A percentile compares a stretch with the other conserved stretches of the same genome.
Evolutionary conservation across 1,140 invertebrate species (phyloP).

Genomic region (Halesus radiatus): DNA sequence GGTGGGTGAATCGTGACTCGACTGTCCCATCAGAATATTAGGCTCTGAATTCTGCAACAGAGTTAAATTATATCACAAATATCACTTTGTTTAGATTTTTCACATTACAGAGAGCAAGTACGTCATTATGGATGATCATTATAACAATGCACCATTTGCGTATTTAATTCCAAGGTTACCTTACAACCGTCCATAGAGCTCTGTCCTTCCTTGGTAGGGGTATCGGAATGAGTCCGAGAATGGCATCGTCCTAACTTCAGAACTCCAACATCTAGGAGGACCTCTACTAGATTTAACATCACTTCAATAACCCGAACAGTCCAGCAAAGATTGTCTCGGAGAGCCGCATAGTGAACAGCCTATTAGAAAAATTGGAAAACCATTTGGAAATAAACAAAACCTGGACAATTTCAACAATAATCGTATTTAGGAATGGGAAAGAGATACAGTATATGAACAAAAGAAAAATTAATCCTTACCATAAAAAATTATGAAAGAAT

Average conservation of each 20-base stretch:
- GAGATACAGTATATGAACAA: no score
- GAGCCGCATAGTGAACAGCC: conserved; percentile 88
- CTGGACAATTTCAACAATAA: no score
- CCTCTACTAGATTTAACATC: conserved; percentile 90
- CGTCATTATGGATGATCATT: no score
- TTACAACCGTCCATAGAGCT: conserved; percentile 28
- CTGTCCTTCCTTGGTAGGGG: conserved; percentile 47
- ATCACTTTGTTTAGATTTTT: no score
- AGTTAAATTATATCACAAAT: no score
- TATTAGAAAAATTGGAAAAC: conserved; percentile 60
- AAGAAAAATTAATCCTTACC: no score
- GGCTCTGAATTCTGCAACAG: conserved; percentile 64
- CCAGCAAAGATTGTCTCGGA: conserved; percentile 82
- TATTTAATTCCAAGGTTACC: neutral
- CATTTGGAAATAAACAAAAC: no score
- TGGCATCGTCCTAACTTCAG: conserved; percentile 72
- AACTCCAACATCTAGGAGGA: conserved; percentile 90
- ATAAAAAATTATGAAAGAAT: no score
- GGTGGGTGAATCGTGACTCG: conserved; percentile 69
- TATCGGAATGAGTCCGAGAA: conserved; percentile 43
- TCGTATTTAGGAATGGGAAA: no score
- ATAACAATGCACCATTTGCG: no score
- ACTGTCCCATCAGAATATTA: conserved; percentile 64
- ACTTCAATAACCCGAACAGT: conserved; percentile 90
- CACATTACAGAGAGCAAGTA: no score